These are phyloP conservation scores for Aulostomus chinensis DNA, from an alignment of 2,797 vertebrate genomes.

Conservation along the genomic window DNA sequence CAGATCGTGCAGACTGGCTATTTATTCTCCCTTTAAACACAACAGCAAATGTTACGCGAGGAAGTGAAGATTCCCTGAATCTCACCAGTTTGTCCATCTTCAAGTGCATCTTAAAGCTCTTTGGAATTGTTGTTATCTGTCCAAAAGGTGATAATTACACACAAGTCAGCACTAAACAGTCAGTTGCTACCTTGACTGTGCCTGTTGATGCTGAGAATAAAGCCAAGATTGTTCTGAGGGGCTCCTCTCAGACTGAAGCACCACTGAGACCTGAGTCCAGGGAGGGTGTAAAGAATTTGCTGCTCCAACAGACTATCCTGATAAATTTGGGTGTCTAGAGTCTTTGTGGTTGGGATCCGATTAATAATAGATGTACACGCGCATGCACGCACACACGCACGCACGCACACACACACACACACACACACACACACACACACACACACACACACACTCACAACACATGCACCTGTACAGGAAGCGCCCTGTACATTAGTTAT, in stretches of 20 bases:
- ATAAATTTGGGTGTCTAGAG: constrained; percentile 30
- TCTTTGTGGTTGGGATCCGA: constrained; percentile 47
- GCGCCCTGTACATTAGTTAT: constrained; percentile 39
- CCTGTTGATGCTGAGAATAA: not conserved
- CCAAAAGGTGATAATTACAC: too few species aligned
- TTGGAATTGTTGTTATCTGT: not conserved
- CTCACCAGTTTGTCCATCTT: not conserved
- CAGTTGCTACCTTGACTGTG: not conserved
- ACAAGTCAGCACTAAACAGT: not conserved
- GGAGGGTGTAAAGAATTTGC: too few species aligned
- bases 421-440: constrained; percentile 13
- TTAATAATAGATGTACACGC: constrained; percentile 57
- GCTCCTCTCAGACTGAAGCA: constrained; percentile 4
- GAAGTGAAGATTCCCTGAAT: not conserved
- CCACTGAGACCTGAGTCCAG: not conserved
- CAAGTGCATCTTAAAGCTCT: not conserved
- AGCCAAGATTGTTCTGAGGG: not conserved
- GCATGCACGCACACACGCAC: constrained; percentile 15
- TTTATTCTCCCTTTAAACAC: too few species aligned
- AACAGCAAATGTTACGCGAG: too few species aligned
- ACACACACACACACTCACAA: constrained; percentile 9
- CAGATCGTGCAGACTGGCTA: too few species aligned
- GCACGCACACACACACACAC: constrained; percentile 6
- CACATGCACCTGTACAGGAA: constrained; percentile 71
- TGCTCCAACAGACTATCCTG: constrained; percentile 10